Conservation (phyloP, 2,888 invertebrate genomes). For the Leistus spinibarbis region DNA sequence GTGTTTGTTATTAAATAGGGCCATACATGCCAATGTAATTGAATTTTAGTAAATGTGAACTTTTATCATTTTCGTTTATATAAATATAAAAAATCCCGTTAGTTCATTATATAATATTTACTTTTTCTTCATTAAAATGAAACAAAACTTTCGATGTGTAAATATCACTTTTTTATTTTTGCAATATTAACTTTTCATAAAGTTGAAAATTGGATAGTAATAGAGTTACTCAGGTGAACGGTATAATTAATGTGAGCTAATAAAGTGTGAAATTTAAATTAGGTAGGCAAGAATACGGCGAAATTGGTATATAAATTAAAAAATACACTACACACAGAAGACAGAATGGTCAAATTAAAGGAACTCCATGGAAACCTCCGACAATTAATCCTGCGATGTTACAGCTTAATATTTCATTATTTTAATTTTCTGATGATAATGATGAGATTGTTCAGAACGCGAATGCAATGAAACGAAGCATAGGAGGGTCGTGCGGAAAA, state of each 20-base stretch:
- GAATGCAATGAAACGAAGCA: slow-evolving; percentile 20
- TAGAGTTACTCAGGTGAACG: slow-evolving; percentile 10
- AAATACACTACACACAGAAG: slow-evolving; percentile 36
- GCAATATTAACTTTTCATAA: neutral
- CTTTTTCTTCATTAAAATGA: neutral
- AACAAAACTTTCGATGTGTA: neutral
- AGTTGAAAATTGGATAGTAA: neutral
- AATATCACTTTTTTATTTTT: neutral
- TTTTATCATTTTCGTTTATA: too few relatives aligned
- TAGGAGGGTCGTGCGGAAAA: slow-evolving; percentile 24
- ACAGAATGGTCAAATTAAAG: slow-evolving; percentile 46
- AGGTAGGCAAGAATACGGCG: slow-evolving; percentile 16
- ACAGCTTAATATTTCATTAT: slow-evolving; percentile 39
- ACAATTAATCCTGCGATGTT: slow-evolving; percentile 49
- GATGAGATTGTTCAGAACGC: slow-evolving; percentile 31
- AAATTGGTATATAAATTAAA: slow-evolving; percentile 39
- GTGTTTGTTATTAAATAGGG: too few relatives aligned
- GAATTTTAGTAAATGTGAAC: too few relatives aligned
- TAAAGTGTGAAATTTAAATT: slow-evolving; percentile 37
- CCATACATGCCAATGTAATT: too few relatives aligned
- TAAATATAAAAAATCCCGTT: too few relatives aligned
- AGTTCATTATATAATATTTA: neutral
- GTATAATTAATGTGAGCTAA: slow-evolving; percentile 33
- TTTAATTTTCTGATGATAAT: slow-evolving; percentile 40
- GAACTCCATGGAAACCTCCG: slow-evolving; percentile 50